Evolutionary conservation across 1,140 invertebrate species (phyloP).

Genomic region (Pantala flavescens): DNA sequence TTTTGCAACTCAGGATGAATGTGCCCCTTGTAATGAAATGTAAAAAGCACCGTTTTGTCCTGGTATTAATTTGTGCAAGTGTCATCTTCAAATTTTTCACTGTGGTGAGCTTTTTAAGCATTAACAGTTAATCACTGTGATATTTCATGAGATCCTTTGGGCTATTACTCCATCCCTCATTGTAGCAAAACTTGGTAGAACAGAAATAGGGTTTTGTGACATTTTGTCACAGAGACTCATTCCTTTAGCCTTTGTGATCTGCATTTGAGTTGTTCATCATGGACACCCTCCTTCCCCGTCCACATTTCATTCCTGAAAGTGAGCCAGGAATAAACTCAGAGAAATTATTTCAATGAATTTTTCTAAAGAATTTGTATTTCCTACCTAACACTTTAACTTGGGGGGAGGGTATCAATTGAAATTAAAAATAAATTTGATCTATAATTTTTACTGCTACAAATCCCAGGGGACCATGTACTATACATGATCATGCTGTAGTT

Average conservation of each 20-base stretch:
- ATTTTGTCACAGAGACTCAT: not conserved
- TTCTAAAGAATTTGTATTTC: not conserved
- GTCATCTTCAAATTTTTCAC: not conserved
- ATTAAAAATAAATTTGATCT: not conserved
- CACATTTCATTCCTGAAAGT: not conserved
- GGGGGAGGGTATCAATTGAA: not conserved
- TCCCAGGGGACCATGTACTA: not conserved
- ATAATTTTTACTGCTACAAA: not conserved
- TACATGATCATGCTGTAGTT: slow-evolving; percentile 9
- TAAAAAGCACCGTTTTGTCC: not conserved
- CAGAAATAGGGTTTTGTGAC: not conserved
- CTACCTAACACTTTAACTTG: not conserved
- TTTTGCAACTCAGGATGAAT: slow-evolving; percentile 6
- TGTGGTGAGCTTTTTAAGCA: not conserved
- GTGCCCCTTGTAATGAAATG: not conserved
- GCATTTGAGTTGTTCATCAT: not conserved
- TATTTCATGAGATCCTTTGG: slow-evolving; percentile 9
- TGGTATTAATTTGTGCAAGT: not conserved
- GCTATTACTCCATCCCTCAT: not conserved
- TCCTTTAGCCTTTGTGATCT: not conserved
- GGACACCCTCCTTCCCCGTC: not conserved
- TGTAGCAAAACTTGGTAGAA: not conserved
- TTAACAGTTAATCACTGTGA: slow-evolving; percentile 6
- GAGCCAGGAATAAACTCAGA: not conserved
- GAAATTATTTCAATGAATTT: not conserved